A percentile compares a stretch with the other conserved stretches of the same genome.
Conservation (phyloP, 2,113 vertebrate genomes). For the Pithys albifrons region DNA sequence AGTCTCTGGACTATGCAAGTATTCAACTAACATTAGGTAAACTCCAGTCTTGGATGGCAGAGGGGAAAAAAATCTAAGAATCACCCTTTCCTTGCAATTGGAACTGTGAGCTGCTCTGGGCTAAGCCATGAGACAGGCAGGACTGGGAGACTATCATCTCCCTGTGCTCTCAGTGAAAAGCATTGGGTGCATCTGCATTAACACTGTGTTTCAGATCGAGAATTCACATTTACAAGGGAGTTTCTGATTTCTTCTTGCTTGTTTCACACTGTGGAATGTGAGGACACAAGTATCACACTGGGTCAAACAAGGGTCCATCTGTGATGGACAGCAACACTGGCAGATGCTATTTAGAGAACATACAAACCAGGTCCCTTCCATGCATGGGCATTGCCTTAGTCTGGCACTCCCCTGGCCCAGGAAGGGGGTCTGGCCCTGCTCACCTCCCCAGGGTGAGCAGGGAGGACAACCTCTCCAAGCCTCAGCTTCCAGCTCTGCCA, state of each 20-base stretch:
- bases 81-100: not conserved
- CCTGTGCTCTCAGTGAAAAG: not conserved
- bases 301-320: not conserved
- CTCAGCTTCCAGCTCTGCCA: not conserved
- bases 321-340: not conserved
- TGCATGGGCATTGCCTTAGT: not conserved
- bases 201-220: not conserved
- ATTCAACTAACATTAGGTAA: not conserved
- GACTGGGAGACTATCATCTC: not conserved
- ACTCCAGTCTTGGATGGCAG: not conserved
- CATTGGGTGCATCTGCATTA: not conserved
- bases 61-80: not conserved
- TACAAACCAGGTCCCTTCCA: not conserved
- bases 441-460: rapidly evolving
- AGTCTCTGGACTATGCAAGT: not conserved
- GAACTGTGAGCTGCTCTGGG: not conserved
- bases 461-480: not conserved
- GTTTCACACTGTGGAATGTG: not conserved
- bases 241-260: not conserved
- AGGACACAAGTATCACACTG: rapidly evolving
- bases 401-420: not conserved
- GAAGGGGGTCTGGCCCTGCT: not conserved
- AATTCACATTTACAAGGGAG: not conserved
- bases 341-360: not conserved
- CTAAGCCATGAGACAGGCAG: not conserved